Base-by-base conservation (phyloP, 1,140 invertebrate genomes). In the Lepidurus arcticus region DNA sequence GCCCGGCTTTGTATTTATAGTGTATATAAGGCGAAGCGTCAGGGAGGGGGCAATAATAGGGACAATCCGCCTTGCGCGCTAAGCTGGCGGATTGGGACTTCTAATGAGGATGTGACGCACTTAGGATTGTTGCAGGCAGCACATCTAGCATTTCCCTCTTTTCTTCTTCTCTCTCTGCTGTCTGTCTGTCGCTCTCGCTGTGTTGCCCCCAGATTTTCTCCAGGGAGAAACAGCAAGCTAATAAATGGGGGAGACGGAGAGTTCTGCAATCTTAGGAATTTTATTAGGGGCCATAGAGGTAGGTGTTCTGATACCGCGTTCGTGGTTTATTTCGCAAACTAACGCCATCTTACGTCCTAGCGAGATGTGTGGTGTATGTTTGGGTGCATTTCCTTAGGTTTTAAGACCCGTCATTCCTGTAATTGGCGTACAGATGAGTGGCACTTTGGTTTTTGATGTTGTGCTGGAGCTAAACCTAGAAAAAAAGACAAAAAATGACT, bases 51-150 rank as follows among this genome's bases (percentile, higher is more conserved):
- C 53, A 65, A 65, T 65, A 65, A 65, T 65, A 65, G 53, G 53
- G 16, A 65, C 53, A 65, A 65, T 65, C 53, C 53, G 53, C 53
- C 53, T 65, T 65, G 53, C 53, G 53, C 53, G 53, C 53, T 65
- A 65, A 65, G 53, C 53, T 65, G 21, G 53, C 16, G 53, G 53
- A 65, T 65, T 65, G 53, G 53, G 53, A 65, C 53, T 13, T 65
- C 53, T 65, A 65, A 65, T 65, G 53, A 65, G 53, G 53, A 65
- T 65, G 53, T 65, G 53, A 65, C 53, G 53, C 53, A 65, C 53
- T 65, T 65, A 21, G 53, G 53, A 65, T 65, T 65, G 53, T 65
- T 65, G 53, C 53, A 65, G 53, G 53, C 53, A 21, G 53, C 53
- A 65, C 53, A 65, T 65, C 45, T 47, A 65, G 21, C 53, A 65